Base-by-base conservation (phyloP, 2,113 vertebrate species). In the Rhodinocichla rosea region DNA sequence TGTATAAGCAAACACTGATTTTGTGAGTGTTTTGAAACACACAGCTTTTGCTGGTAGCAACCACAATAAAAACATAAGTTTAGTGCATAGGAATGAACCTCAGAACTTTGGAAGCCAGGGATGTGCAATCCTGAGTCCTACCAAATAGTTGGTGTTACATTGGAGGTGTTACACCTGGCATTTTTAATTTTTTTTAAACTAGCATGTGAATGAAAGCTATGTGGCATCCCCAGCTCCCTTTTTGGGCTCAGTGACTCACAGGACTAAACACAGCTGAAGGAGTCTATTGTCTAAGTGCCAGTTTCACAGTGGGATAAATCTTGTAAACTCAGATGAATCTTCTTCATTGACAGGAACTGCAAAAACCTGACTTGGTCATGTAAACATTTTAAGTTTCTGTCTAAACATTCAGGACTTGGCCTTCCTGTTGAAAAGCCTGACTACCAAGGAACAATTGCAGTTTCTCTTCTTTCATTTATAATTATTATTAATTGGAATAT, bases 241-340 rank as follows among this genome's bases (percentile, higher is more conserved):
- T 87, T 45, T 50, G 59, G 64, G 35, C 70, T 93, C 80, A 89
- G 52, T 52, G 50, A 67, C 64, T 95, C 40, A 26, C 40, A 62
- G 76, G 67, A 88, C 75, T 82, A 79, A 92, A 90, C 15, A 33
- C 14, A 26, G 37, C 70, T 94, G 73, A 94, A 93, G 69, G 39
- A 79, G 49, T 52, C 42, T 57, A 42, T 91, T 95, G 91, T 94
- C 53, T 35, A 55, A 71, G 40, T 37, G 87, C 90, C 90, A 73
- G 56, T 67, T 90, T 80, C 85, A 94, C 37, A 69, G 79, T 78
- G 45, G 88, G 76, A 82, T 92, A 87, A 87, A 62, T 89, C 76
- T 64, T 87, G 70, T 77, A 90, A 94, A 84, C 71, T 90, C 57
- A 73, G 65, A 84, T 94, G 92, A 84, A 74, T 95, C 89, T 92